These are phyloP conservation scores for Lycia hirtaria DNA, from an alignment of 2,888 invertebrate genomes.

Conservation along the genomic window DNA sequence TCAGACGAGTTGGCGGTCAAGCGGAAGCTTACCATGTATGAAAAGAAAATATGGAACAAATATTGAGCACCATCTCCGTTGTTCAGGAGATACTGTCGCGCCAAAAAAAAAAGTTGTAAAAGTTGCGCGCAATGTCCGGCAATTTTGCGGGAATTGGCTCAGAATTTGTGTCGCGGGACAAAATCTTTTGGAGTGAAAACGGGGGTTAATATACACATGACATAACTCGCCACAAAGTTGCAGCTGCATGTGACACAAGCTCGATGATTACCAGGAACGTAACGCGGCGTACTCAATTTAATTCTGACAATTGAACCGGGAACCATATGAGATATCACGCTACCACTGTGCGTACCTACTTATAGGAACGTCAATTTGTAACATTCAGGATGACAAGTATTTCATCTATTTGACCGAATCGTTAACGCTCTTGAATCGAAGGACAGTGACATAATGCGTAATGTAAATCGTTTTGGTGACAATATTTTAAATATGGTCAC, in stretches of 20 bases:
- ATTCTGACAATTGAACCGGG: constrained; percentile 67
- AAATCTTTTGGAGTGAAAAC: too few relatives aligned
- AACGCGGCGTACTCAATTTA: constrained; percentile 65
- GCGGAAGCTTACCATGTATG: too few relatives aligned
- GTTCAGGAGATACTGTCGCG: too few relatives aligned
- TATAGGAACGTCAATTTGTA: constrained; percentile 26
- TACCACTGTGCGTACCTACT: constrained; percentile 3
- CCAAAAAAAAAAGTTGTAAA: too few relatives aligned
- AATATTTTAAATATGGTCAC: constrained; percentile 17
- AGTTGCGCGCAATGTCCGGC: too few relatives aligned
- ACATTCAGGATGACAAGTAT: constrained; percentile 28
- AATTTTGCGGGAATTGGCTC: too few relatives aligned
- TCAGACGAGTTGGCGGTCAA: too few relatives aligned
- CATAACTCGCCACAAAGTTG: constrained; percentile 19
- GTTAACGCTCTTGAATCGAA: constrained; percentile 29
- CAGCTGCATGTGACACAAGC: constrained; percentile 42
- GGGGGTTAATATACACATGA: too few relatives aligned
- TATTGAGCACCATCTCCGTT: too few relatives aligned
- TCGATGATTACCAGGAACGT: constrained; percentile 60
- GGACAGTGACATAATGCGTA: constrained; percentile 15
- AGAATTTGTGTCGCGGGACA: too few relatives aligned
- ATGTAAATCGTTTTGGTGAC: constrained; percentile 19
- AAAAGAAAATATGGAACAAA: too few relatives aligned
- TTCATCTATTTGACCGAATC: constrained; percentile 30
- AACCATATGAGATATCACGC: constrained; percentile 38